A percentile compares a stretch with the other conserved stretches of the same genome.
phyloP scores from a whole-genome alignment of 2,797 vertebrate species.

The Jordanella pulchra region DNA sequence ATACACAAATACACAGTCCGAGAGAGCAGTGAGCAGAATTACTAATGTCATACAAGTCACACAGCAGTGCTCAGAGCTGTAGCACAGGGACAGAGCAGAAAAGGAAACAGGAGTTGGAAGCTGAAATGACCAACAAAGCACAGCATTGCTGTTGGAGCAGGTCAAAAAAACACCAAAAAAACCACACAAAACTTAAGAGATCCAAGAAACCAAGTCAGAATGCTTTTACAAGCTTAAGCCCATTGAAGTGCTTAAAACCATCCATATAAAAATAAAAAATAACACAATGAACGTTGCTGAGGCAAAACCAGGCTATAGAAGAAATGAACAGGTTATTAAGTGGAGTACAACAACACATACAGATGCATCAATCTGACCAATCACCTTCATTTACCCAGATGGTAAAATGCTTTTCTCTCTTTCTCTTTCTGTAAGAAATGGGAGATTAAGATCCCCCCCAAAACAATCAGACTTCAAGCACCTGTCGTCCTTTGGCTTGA shows the following conservation, averaged over 20 bases:
- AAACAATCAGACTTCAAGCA: conserved; percentile 29
- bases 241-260: conserved; percentile 34
- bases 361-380: conserved; percentile 54
- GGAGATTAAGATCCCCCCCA: conserved; percentile 41
- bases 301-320: conserved; percentile 52
- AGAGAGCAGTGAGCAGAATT: conserved; percentile 65
- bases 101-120: conserved; percentile 59
- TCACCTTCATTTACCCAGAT: conserved; percentile 42
- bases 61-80: conserved; percentile 64
- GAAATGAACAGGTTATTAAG: conserved; percentile 67
- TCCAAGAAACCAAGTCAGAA: conserved; percentile 69
- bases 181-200: conserved; percentile 59
- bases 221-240: conserved; percentile 68
- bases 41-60: conserved; percentile 71
- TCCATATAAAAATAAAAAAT: conserved; percentile 32
- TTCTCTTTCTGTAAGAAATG: conserved; percentile 64
- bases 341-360: conserved; percentile 39
- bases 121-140: conserved; percentile 68
- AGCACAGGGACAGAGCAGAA: conserved; percentile 60
- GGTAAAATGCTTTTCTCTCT: conserved; percentile 51
- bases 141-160: conserved; percentile 67
- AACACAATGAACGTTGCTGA: conserved; percentile 34
- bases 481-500: conserved; percentile 22
- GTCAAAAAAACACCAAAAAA: conserved; percentile 67
- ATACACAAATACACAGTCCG: conserved; percentile 58